Conservation (phyloP, 2,113 vertebrate species). For the Eolophus roseicapilla region DNA sequence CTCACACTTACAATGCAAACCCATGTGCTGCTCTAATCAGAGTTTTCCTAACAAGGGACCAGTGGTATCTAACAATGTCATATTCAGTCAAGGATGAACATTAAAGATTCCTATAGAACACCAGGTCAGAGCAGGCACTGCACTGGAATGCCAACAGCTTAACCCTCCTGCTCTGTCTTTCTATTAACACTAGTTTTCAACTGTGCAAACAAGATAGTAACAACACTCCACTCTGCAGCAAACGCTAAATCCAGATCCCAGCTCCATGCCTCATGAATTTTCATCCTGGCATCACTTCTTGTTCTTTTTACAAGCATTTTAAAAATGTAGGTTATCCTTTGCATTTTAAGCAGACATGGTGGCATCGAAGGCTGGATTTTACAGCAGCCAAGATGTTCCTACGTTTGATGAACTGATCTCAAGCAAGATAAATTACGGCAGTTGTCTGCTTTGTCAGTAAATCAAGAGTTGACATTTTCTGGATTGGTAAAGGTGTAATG, state of each 20-base stretch:
- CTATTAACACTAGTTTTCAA: constrained; percentile 27
- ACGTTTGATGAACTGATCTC: constrained; percentile 81
- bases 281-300: constrained; percentile 69
- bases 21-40: not conserved
- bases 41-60: not conserved
- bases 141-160: not conserved
- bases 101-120: not conserved
- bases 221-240: constrained; percentile 7
- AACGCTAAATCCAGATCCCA: constrained; percentile 31
- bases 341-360: constrained; percentile 76
- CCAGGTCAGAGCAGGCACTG: not conserved
- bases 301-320: constrained; percentile 71
- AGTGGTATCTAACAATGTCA: not conserved
- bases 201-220: constrained; percentile 60
- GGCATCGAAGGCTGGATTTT: constrained; percentile 70
- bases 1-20: not conserved
- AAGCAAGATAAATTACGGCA: constrained; percentile 76
- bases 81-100: not conserved
- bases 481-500: constrained; percentile 69
- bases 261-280: constrained; percentile 58
- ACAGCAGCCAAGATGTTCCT: constrained; percentile 69
- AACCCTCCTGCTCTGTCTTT: not conserved
- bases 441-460: constrained; percentile 75
- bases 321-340: constrained; percentile 73
- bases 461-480: constrained; percentile 73